A percentile compares a stretch with the other conserved stretches of the same genome.
Conservation (phyloP, 2,797 vertebrate species). For the Syndactyla subalaris region DNA sequence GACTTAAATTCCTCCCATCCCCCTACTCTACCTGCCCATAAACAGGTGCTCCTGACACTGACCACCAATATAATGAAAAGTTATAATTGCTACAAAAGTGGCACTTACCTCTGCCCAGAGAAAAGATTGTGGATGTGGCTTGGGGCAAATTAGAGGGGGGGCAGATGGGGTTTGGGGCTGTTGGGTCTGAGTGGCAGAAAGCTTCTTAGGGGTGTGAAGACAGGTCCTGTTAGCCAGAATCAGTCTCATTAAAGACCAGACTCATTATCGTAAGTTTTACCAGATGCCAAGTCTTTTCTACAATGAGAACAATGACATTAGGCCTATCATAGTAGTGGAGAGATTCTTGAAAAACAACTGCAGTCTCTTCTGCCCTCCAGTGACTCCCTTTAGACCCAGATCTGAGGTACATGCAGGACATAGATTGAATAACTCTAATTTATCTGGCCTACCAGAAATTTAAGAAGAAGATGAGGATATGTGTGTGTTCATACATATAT, state of each 20-base stretch:
- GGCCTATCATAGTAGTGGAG: not conserved
- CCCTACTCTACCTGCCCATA: too few species aligned
- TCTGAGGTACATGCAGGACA: not conserved
- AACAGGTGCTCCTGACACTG: not conserved
- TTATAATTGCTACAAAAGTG: not conserved
- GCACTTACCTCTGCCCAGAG: not conserved
- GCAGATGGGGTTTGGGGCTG: not conserved
- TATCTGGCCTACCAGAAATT: not conserved
- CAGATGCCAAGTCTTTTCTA: not conserved
- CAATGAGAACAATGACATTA: not conserved
- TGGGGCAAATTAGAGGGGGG: not conserved
- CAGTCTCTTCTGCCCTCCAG: not conserved
- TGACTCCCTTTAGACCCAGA: not conserved
- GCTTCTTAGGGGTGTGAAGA: rapidly evolving
- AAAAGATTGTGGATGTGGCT: not conserved
- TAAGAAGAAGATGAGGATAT: not conserved
- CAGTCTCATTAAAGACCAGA: not conserved
- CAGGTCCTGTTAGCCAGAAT: not conserved
- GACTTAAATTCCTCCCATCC: not conserved
- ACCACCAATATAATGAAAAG: not conserved
- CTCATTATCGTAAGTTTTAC: not conserved
- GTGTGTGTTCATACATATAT: rapidly evolving
- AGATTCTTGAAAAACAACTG: not conserved
- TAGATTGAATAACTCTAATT: not conserved
- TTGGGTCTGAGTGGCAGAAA: not conserved